Evolutionary conservation across 2,797 vertebrate genomes (phyloP).

Genomic region (Craterocephalus amniculus): DNA sequence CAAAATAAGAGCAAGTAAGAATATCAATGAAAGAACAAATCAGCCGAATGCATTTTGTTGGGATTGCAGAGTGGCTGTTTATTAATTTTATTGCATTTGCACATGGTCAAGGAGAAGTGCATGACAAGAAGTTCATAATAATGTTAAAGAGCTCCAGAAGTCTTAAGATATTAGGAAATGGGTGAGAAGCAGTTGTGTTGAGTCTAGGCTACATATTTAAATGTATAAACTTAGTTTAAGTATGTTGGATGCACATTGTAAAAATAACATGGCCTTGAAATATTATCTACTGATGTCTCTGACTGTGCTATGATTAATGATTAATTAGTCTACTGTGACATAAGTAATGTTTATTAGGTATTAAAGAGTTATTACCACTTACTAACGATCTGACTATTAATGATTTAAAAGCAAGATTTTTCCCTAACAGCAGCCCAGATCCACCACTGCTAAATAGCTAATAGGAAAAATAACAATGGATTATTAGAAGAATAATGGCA

Average conservation of each 20-base stretch:
- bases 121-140: too few species aligned
- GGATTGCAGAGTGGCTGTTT: background rate
- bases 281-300: background rate
- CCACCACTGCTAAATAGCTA: background rate
- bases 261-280: background rate
- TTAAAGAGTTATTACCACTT: background rate
- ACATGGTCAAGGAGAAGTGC: background rate
- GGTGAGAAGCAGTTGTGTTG: background rate
- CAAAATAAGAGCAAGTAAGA: background rate
- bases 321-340: background rate
- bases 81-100: background rate
- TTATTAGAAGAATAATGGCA: background rate
- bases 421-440: background rate
- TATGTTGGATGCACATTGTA: background rate
- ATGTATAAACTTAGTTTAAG: background rate
- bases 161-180: background rate
- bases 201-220: background rate
- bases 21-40: background rate
- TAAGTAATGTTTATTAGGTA: background rate
- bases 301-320: background rate
- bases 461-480: background rate
- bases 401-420: background rate
- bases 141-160: too few species aligned
- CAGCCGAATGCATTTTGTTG: background rate
- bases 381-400: background rate